Percentiles rank a stretch among this genome's conserved stretches.
Evolutionary conservation across 1,140 invertebrate species (phyloP).

Genomic region (Camponotus vicinus): DNA sequence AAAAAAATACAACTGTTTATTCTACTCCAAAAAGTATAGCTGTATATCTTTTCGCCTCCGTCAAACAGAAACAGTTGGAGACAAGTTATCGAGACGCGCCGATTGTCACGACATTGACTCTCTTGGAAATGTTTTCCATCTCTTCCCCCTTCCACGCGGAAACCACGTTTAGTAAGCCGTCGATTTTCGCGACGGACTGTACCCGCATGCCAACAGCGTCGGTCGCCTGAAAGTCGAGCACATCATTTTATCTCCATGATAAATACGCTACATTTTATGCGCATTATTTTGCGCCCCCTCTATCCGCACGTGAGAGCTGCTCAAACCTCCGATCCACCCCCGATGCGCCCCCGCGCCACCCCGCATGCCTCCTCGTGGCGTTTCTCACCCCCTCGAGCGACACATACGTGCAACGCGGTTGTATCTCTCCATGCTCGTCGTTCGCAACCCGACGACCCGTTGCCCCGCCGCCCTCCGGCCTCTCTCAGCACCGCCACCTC

Average conservation of each 20-base stretch:
- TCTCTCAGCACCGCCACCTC: constrained; percentile 67
- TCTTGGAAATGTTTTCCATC: background rate
- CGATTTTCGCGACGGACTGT: constrained; percentile 72
- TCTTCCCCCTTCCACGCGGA: background rate
- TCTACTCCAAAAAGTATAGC: background rate
- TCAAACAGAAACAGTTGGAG: background rate
- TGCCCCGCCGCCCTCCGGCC: constrained; percentile 58
- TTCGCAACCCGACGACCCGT: constrained; percentile 71
- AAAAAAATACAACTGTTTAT: background rate
- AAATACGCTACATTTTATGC: constrained; percentile 86
- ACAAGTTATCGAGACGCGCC: constrained; percentile 53
- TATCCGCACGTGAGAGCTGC: constrained; percentile 63
- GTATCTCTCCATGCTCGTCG: constrained; percentile 76
- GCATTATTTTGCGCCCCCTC: constrained; percentile 83
- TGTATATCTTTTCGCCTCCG: background rate
- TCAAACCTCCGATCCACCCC: constrained; percentile 61
- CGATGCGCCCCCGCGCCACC: constrained; percentile 18
- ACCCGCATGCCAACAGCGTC: constrained; percentile 77
- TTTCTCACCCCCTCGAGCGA: constrained; percentile 72
- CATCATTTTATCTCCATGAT: constrained; percentile 86
- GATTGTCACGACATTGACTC: constrained; percentile 33
- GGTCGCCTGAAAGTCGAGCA: constrained; percentile 83
- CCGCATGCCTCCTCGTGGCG: constrained; percentile 61
- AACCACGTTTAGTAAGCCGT: background rate
- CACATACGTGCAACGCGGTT: constrained; percentile 75